Evolutionary conservation across 2,113 vertebrate genomes (phyloP).

Genomic region (Phoenicopterus ruber): DNA sequence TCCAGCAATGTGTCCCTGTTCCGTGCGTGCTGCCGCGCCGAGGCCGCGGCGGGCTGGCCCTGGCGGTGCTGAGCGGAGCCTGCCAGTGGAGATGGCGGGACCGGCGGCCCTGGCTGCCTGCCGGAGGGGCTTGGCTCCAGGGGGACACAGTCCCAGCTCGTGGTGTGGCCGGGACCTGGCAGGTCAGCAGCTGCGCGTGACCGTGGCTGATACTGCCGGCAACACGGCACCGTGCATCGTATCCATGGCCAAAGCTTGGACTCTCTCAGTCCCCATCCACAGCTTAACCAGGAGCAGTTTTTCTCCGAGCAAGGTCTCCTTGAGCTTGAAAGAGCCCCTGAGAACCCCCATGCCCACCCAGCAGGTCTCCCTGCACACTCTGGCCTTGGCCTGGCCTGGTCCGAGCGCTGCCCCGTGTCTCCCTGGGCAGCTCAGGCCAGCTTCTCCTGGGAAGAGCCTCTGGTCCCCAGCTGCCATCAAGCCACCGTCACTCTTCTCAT

Average conservation of each 20-base stretch:
- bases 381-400: neutral
- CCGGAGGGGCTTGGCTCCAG: accelerated
- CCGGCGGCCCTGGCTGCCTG: neutral
- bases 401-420: accelerated
- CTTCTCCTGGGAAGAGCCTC: neutral
- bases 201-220: accelerated
- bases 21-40: accelerated
- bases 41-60: accelerated
- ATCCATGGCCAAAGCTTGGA: neutral
- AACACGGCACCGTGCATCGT: accelerated
- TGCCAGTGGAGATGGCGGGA: neutral
- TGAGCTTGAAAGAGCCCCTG: neutral
- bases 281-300: neutral
- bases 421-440: neutral
- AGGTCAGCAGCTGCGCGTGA: accelerated
- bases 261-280: neutral
- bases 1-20: neutral
- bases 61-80: neutral
- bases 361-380: neutral
- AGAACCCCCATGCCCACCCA: neutral
- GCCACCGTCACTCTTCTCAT: neutral
- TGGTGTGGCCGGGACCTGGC: accelerated
- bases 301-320: neutral
- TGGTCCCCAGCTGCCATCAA: neutral
- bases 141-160: accelerated